Evolutionary conservation across 2,888 invertebrate genomes (phyloP).

Genomic region (Ochlodes sylvanus): DNA sequence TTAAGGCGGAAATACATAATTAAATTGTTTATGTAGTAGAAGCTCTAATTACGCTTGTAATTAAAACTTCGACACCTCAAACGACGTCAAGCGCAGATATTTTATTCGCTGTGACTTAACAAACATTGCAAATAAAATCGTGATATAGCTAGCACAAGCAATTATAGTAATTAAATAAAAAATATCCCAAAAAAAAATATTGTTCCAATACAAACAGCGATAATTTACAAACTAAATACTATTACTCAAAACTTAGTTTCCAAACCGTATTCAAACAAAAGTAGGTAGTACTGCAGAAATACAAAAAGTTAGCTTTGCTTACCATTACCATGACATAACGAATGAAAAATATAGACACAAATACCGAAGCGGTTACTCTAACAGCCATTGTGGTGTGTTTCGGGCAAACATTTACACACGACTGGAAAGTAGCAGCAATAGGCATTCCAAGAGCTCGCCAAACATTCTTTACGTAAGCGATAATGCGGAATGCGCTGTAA

Average conservation of each 20-base stretch:
- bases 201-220: too few relatives aligned
- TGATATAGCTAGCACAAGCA: too few relatives aligned
- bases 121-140: too few relatives aligned
- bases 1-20: too few relatives aligned
- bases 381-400: conserved; percentile 41
- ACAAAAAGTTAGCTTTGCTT: conserved; percentile 9
- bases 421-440: conserved; percentile 50
- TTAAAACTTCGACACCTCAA: too few relatives aligned
- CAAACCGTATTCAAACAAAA: background rate
- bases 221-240: too few relatives aligned
- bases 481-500: conserved; percentile 20
- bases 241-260: background rate
- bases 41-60: too few relatives aligned
- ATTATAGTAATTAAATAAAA: too few relatives aligned
- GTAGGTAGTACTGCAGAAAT: background rate
- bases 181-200: too few relatives aligned
- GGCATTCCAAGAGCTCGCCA: conserved; percentile 58
- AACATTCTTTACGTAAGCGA: conserved; percentile 58
- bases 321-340: conserved; percentile 26
- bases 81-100: too few relatives aligned
- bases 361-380: conserved; percentile 31
- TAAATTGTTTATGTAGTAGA: too few relatives aligned
- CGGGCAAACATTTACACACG: conserved; percentile 45
- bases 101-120: too few relatives aligned
- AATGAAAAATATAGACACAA: conserved; percentile 18